Evolutionary conservation across 2,113 vertebrate genomes (phyloP), one percentile per base, ranked within the genome.

Genomic region (Paramormyrops kingsleyae): DNA sequence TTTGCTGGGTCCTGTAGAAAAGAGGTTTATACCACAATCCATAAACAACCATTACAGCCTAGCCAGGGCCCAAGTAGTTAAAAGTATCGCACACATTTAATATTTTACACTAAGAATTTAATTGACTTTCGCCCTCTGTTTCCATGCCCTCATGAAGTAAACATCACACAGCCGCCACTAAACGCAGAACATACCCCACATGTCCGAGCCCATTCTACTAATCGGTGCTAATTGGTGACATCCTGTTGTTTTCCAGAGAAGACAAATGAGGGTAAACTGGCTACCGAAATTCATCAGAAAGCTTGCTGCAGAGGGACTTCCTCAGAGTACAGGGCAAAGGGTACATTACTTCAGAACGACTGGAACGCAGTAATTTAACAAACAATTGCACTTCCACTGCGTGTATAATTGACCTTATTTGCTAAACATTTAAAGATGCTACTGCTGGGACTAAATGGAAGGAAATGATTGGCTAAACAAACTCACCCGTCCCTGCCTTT

Each of bases 401-500:
- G 2, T 42, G 74, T 13, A n/a, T 8, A 2, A 80, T 42, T 80
- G 35, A 39, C 35, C 17, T 80, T 39, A 80, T 80, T 80, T 21
- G 13, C 35, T 80, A 80, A 80, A 80, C 35, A 17, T 80, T 42
- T 80, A 7, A 80, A 80, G 74, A 19, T 19, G 31, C 15, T 39
- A 80, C 35, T 39, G 3, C 31, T 39, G 27, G 5, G 31, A 77
- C 27, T 35, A 35, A 83, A 17, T n/a, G 42, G 80, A 47, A 46
- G 8, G 2, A 21, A 13, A 13, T 49, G 3, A 24, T 85, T 80
- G 74, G 31, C 35, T 8, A 8, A 46, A 7, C 19, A 42, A 19
- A 53, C 97, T 97, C 96, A 99, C 99, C 99, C 99, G 94, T 99
- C 99, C 97, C 99, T 96, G 94, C 99, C 99, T 95, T 99, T 99